phyloP scores from a whole-genome alignment of 2,113 vertebrate genomes.

The Lamprologus ornatipinnis region DNA sequence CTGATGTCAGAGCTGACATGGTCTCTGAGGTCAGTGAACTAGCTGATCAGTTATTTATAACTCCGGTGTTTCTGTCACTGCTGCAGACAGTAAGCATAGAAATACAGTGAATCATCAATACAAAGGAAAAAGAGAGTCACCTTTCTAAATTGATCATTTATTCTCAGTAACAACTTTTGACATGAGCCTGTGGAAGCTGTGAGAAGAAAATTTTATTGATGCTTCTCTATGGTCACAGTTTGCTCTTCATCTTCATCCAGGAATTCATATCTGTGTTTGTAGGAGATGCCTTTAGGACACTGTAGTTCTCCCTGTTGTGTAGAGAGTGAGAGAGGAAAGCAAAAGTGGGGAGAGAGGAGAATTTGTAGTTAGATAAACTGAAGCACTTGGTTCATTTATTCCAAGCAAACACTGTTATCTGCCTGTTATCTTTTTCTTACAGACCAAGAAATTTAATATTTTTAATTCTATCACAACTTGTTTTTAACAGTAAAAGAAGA shows the following conservation, averaged over 20 bases:
- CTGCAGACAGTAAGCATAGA: neutral
- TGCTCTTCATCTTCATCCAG: neutral
- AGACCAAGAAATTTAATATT: fast-evolving
- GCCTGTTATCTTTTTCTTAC: neutral
- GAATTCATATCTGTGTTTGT: neutral
- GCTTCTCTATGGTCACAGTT: neutral
- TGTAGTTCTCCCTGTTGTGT: neutral
- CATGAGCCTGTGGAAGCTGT: neutral
- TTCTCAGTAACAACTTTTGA: neutral
- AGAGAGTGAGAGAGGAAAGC: neutral
- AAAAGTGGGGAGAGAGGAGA: neutral
- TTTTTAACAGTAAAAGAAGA: neutral
- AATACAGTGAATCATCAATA: neutral
- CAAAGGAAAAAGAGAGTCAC: neutral
- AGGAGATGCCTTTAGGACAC: neutral
- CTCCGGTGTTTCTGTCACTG: neutral
- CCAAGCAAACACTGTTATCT: neutral
- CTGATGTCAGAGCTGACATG: neutral
- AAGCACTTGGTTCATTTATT: neutral
- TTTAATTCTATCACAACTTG: neutral
- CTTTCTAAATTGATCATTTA: neutral
- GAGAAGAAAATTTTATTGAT: neutral
- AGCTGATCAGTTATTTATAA: neutral
- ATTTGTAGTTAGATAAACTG: neutral
- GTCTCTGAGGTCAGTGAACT: neutral